Percentiles rank a stretch among this genome's conserved stretches.
Evolutionary conservation across 2,888 invertebrate genomes (phyloP).

Genomic region (Brachynemurus nebulosus): DNA sequence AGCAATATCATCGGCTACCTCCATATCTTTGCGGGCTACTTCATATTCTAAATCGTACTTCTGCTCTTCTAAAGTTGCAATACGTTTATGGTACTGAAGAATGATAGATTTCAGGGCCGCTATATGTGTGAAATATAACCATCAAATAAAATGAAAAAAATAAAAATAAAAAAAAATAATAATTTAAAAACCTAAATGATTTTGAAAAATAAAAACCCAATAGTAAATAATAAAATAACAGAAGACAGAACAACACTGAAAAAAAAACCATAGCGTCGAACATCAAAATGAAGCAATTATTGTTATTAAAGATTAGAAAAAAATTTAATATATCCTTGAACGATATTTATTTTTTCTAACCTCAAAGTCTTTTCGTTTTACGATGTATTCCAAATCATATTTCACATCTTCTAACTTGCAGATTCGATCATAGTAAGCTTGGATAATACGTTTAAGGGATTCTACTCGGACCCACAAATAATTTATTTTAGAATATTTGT

Average conservation of each 20-base stretch:
- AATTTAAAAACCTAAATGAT: not conserved
- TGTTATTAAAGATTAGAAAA: not conserved
- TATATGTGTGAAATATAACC: slow-evolving; percentile 38
- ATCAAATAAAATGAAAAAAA: slow-evolving; percentile 20
- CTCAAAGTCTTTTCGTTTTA: slow-evolving; percentile 97
- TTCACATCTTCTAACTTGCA: slow-evolving; percentile 81
- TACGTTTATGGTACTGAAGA: slow-evolving; percentile 70
- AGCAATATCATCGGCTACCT: slow-evolving; percentile 47
- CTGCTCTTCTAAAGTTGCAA: slow-evolving; percentile 69
- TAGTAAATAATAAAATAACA: not conserved
- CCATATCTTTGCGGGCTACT: slow-evolving; percentile 88
- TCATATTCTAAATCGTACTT: slow-evolving; percentile 98
- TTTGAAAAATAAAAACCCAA: slow-evolving; percentile 3
- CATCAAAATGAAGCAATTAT: slow-evolving; percentile 14
- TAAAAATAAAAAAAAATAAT: not conserved
- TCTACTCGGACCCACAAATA: slow-evolving; percentile 36
- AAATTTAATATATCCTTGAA: too few species aligned
- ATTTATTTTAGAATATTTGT: not conserved
- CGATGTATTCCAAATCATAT: slow-evolving; percentile 97
- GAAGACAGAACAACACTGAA: not conserved
- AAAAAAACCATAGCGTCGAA: slow-evolving; percentile 8
- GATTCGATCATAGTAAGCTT: slow-evolving; percentile 83
- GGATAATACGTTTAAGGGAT: slow-evolving; percentile 57
- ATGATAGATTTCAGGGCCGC: slow-evolving; percentile 54
- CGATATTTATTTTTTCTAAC: slow-evolving; percentile 54